Evolutionary conservation across 2,888 invertebrate genomes (phyloP).

Genomic region (Diadegma fenestrale): DNA sequence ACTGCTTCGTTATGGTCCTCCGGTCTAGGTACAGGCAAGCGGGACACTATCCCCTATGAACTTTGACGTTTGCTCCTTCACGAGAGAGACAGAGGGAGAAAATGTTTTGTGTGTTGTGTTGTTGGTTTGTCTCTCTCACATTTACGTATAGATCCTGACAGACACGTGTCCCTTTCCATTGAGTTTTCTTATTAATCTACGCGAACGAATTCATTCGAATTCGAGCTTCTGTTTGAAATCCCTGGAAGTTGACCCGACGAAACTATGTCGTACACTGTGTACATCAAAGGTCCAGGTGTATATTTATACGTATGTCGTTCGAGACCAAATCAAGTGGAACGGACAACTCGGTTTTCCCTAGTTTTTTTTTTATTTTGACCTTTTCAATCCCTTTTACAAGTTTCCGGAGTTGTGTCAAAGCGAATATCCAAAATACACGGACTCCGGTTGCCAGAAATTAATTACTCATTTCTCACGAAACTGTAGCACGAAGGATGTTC

Average conservation of each 20-base stretch:
- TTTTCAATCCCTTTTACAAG: not conserved
- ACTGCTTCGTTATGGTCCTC: slow-evolving; percentile 49
- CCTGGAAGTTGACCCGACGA: not conserved
- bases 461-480: not conserved
- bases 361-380: not conserved
- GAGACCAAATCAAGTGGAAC: not conserved
- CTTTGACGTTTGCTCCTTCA: slow-evolving; percentile 56
- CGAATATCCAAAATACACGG: not conserved
- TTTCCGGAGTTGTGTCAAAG: not conserved
- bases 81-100: slow-evolving; percentile 6
- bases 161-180: slow-evolving; percentile 39
- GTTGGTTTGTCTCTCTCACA: not conserved
- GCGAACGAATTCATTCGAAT: slow-evolving; percentile 57
- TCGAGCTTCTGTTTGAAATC: slow-evolving; percentile 28
- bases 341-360: not conserved
- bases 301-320: not conserved
- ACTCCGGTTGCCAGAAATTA: not conserved
- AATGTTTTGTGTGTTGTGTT: not conserved
- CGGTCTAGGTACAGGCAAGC: slow-evolving; percentile 33
- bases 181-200: slow-evolving; percentile 61
- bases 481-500: not conserved
- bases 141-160: not conserved
- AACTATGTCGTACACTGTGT: slow-evolving; percentile 10
- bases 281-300: not conserved
- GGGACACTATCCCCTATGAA: slow-evolving; percentile 37